Conservation (phyloP, 1,140 invertebrate genomes). For the Brachionus calyciflorus region DNA sequence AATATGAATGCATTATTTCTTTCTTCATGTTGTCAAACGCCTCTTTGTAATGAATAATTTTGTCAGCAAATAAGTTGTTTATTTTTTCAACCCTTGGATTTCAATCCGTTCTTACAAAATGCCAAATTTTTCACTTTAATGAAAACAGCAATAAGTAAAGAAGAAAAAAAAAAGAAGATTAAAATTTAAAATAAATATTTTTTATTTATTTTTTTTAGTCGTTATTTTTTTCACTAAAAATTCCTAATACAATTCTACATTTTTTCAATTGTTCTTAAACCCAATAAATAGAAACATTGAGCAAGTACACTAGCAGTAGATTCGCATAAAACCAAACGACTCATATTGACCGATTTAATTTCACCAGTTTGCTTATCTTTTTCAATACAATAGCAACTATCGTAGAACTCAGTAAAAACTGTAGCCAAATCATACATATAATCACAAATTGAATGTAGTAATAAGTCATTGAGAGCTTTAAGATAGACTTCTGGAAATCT, state of each 20-base stretch:
- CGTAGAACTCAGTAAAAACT: constrained; percentile 93
- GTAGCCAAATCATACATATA: constrained; percentile 90
- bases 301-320: constrained; percentile 82
- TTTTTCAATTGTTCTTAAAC: constrained; percentile 81
- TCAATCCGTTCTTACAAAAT: no score
- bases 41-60: no score
- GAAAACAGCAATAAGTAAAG: no score
- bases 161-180: no score
- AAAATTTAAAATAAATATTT: background rate
- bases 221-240: background rate
- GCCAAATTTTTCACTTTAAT: no score
- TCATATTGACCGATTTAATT: constrained; percentile 78
- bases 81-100: no score
- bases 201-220: background rate
- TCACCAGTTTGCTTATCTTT: constrained; percentile 69
- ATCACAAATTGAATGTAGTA: constrained; percentile 85
- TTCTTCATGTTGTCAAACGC: no score
- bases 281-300: constrained; percentile 82
- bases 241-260: constrained; percentile 70
- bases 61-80: no score
- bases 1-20: no score
- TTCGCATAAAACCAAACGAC: constrained; percentile 84
- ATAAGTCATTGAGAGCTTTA: constrained; percentile 78
- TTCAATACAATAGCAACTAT: constrained; percentile 93
- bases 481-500: constrained; percentile 83